Evolutionary conservation across 2,888 invertebrate genomes (phyloP), one percentile per base, ranked within the genome.

Genomic region (Apantesis nais): DNA sequence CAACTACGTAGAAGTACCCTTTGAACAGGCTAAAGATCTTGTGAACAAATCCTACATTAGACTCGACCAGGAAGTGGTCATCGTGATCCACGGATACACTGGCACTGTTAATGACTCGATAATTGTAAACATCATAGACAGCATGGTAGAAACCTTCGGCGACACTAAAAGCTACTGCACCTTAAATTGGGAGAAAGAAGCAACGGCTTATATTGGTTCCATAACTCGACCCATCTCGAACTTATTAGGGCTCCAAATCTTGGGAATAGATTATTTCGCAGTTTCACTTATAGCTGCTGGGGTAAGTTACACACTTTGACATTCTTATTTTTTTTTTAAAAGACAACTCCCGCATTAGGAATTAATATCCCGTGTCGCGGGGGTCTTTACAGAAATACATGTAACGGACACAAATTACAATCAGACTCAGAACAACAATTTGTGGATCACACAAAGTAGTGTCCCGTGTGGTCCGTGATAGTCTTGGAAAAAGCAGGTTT

Each of bases 261-360:
- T 66, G 19, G 66, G 66, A n/a, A 39, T 66, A 37, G 55, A 66
- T 39, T 66, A 66, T 55, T 66, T 55, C 5, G 1, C 25, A 19
- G 66, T 66, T n/a, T 66, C 66, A 25, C 25, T 66, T 25, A 39
- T 66, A 66, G 66, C 39, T 55, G 55, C 19, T 39, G 2, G 16
- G 22, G 66, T 66, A 37, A 66, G 66, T 55, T 12, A 55, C 19
- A 22, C 7, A 4, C 14, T 58, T 58, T 58, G 16, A 16, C 29
- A 58, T 52, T 9, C n/a, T n/a, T n/a, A n/a, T n/a, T n/a, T n/a
- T n/a, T n/a, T n/a, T n/a, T n/a, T n/a, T n/a, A n/a, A n/a, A n/a
- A n/a, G n/a, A n/a, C n/a, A n/a, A n/a, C n/a, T n/a, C n/a, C n/a
- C n/a, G n/a, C n/a, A n/a, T n/a, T n/a, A n/a, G n/a, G n/a, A n/a